Evolutionary conservation across 2,888 invertebrate species (phyloP).

Genomic region (Machimus atricapillus): DNA sequence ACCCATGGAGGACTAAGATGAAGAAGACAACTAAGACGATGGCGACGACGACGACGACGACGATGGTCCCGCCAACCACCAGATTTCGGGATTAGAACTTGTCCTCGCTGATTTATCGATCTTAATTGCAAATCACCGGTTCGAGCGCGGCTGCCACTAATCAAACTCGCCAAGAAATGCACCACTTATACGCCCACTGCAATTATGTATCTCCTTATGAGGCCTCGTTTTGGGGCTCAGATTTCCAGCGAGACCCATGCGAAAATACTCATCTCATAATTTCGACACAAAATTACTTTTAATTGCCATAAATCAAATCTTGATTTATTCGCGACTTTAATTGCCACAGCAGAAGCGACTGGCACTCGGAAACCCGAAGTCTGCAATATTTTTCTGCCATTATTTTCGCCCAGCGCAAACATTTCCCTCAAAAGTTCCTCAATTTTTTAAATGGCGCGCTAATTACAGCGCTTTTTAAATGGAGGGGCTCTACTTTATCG

Average conservation of each 20-base stretch:
- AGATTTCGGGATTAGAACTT: conserved; percentile 36
- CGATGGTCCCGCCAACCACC: conserved; percentile 10
- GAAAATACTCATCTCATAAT: conserved; percentile 28
- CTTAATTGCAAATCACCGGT: conserved; percentile 40
- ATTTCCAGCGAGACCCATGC: background rate
- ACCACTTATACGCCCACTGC: conserved; percentile 37
- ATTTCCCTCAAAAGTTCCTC: background rate
- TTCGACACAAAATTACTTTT: conserved; percentile 33
- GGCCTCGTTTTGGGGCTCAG: background rate
- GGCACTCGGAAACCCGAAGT: background rate
- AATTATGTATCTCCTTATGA: conserved; percentile 30
- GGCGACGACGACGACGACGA: background rate
- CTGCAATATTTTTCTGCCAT: background rate
- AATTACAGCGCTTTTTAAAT: background rate
- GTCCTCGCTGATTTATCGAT: conserved; percentile 40
- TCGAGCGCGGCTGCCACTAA: conserved; percentile 22
- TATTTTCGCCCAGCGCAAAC: background rate
- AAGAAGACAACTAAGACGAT: background rate
- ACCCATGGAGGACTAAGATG: background rate
- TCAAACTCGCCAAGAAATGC: conserved; percentile 25
- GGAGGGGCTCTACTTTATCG: background rate
- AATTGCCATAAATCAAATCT: conserved; percentile 39
- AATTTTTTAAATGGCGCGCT: background rate
- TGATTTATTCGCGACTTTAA: conserved; percentile 36
- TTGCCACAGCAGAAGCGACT: background rate